Conservation (phyloP, 2,888 invertebrate species). For the Parnassius mnemosyne region DNA sequence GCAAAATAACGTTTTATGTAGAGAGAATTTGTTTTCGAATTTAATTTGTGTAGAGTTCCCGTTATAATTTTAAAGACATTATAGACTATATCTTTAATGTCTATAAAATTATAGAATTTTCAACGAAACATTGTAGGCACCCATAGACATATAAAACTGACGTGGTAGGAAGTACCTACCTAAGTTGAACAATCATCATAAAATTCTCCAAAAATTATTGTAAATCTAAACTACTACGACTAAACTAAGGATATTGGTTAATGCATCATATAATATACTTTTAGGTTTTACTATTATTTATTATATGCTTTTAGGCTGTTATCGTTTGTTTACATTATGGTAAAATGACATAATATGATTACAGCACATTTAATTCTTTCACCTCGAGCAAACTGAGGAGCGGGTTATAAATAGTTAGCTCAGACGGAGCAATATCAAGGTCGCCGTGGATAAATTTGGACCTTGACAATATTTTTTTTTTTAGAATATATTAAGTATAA, state of each 20-base stretch:
- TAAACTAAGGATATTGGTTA: no score
- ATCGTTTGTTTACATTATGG: conserved; percentile 7
- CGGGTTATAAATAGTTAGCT: conserved; percentile 68
- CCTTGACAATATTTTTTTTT: conserved; percentile 31
- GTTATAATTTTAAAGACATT: background rate
- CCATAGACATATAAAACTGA: no score
- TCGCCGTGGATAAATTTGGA: conserved; percentile 45
- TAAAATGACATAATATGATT: conserved; percentile 55
- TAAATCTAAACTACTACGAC: no score
- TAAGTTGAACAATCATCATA: no score
- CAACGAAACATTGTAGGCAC: background rate
- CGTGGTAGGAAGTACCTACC: no score
- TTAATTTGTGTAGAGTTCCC: no score
- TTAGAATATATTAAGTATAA: conserved; percentile 11
- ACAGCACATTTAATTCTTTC: conserved; percentile 58
- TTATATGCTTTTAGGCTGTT: background rate
- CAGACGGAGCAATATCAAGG: conserved; percentile 70
- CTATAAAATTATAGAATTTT: background rate
- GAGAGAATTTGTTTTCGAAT: no score
- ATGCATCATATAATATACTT: no score
- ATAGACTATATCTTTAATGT: background rate
- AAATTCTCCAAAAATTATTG: no score
- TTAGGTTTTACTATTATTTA: no score
- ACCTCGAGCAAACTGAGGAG: conserved; percentile 54
- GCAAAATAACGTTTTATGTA: no score